Conservation (phyloP, 2,113 vertebrate species). For the Platichthys flesus region DNA sequence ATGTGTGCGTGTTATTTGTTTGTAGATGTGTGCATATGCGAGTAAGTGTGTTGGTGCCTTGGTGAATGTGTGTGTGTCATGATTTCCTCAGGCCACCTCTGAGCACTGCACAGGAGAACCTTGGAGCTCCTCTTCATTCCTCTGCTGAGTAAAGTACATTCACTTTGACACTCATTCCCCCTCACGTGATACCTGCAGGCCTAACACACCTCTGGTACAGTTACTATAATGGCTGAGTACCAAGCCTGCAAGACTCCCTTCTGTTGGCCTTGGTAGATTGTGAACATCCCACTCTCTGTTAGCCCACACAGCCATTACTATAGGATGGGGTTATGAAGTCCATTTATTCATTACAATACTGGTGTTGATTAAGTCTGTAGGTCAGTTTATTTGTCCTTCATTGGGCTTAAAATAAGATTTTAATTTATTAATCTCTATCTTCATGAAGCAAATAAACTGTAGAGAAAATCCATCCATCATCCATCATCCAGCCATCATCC, state of each 20-base stretch:
- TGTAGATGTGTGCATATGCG: constrained; percentile 19
- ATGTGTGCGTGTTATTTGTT: constrained; percentile 29
- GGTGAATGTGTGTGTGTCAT: constrained; percentile 30
- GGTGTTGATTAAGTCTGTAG: not conserved
- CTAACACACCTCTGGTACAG: constrained; percentile 46
- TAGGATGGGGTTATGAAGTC: not conserved
- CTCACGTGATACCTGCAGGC: constrained; percentile 43
- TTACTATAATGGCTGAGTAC: constrained; percentile 45
- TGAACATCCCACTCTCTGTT: constrained; percentile 27
- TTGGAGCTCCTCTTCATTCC: constrained; percentile 17
- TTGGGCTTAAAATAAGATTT: not conserved
- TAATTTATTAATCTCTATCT: too few species aligned
- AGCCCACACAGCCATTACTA: constrained; percentile 7
- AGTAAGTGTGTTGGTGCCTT: constrained; percentile 21
- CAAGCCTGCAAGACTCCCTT: constrained; percentile 44
- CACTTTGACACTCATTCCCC: constrained; percentile 38
- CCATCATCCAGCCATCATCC: too few species aligned
- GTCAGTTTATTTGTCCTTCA: not conserved
- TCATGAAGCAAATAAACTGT: too few species aligned
- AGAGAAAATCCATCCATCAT: too few species aligned
- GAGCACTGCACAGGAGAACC: constrained; percentile 23
- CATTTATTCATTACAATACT: constrained; percentile 1
- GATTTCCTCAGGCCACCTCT: constrained; percentile 32
- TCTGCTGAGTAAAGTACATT: constrained; percentile 36
- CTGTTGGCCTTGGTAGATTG: constrained; percentile 39